Evolutionary conservation across 2,797 vertebrate genomes (phyloP).

Genomic region (Mus spretus): DNA sequence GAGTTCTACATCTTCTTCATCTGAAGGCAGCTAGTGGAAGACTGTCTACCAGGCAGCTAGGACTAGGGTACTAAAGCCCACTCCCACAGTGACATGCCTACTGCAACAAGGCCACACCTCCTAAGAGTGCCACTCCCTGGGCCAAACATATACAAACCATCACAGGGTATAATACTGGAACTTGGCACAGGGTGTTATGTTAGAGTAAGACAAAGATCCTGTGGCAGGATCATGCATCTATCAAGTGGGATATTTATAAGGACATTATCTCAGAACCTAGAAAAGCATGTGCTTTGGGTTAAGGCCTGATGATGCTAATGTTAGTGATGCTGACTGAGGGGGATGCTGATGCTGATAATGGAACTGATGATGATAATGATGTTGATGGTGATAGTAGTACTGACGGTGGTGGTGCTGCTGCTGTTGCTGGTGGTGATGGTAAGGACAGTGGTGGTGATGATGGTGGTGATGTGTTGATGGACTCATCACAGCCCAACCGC

Average conservation of each 20-base stretch:
- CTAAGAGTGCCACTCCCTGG: background rate
- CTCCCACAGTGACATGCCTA: background rate
- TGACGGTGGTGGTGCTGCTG: background rate
- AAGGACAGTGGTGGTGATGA: fast-evolving
- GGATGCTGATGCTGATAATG: background rate
- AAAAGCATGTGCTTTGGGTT: background rate
- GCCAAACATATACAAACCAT: background rate
- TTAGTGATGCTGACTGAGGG: background rate
- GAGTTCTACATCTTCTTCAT: background rate
- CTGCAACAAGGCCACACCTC: background rate
- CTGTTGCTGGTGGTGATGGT: no score
- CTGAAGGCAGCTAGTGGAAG: background rate
- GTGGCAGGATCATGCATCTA: background rate
- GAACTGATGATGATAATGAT: background rate
- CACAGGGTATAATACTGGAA: background rate
- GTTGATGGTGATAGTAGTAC: fast-evolving
- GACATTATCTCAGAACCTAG: background rate
- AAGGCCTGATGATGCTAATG: background rate
- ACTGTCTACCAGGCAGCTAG: background rate
- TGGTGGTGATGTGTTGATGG: no score
- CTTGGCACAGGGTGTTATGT: background rate
- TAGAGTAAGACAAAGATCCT: background rate
- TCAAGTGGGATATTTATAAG: background rate
- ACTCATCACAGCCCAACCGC: background rate
- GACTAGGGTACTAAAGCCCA: background rate